Base-by-base conservation (phyloP, 2,113 vertebrate genomes). In the Climacteris rufus region DNA sequence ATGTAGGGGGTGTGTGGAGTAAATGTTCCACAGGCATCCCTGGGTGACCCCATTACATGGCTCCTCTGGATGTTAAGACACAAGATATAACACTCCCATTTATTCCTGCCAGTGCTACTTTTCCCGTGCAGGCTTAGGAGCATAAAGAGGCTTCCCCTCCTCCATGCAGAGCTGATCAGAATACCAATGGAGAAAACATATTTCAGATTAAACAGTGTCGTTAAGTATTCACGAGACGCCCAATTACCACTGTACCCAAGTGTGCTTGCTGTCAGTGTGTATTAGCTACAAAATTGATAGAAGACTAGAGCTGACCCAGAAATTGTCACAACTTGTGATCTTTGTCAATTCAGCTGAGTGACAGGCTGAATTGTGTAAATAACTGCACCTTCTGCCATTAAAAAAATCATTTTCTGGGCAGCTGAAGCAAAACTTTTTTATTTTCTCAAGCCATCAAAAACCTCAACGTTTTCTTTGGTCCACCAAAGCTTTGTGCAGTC, bases 271-370 rank as follows among this genome's bases (percentile, higher is more conserved):
- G 71, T 83, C 80, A 57, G 50, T 65, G 40, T 13, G 6, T 12
- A 50, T 57, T 42, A 89, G 42, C 35, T 45, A 65, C 31, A 65
- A 53, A 83, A 72, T 0, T 52, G 35, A 72, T 5, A 72, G 56
- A 54, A 88, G 23, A 28, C 21, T 59, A 59, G 8, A 79, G 8
- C 12, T 85, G 75, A 90, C 57, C 35, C 60, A 79, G 49, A 66
- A 66, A 85, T 63, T 93, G 65, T 50, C 78, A 94, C 59, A 82
- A 84, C 47, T n/a, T 87, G 54, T 65, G 45, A 81, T 76, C 64
- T 87, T 82, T 82, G 83, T 47, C 65, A 82, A n/a, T 45, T 74
- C 44, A 59, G 28, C 21, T 63, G 70, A 90, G 47, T 68, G 78
- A 77, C 65, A 90, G 45, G 39, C 15, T 57, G 47, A 63, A 83